A percentile compares a stretch with the other conserved stretches of the same genome.
These are phyloP conservation scores for Ceratina australensis DNA, from an alignment of 1,140 invertebrate genomes.

Conservation along the genomic window DNA sequence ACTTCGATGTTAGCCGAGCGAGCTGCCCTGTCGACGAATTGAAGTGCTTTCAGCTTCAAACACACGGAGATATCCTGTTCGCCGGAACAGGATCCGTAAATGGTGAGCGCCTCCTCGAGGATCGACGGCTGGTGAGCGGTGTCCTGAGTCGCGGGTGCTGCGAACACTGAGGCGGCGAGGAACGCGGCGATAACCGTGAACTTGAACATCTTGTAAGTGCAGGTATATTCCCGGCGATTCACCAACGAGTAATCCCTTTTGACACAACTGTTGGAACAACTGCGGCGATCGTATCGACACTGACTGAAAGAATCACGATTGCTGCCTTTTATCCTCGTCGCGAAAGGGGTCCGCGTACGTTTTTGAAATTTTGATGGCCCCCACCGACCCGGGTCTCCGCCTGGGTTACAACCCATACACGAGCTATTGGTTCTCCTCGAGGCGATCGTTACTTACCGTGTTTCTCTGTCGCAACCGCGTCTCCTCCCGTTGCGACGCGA, in stretches of 20 bases:
- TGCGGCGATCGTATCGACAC: slow-evolving; percentile 78
- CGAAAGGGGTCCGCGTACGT: slow-evolving; percentile 80
- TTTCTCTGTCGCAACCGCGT: slow-evolving; percentile 40
- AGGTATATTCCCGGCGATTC: background rate
- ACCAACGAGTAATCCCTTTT: background rate
- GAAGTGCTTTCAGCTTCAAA: slow-evolving; percentile 82
- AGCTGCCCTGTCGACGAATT: slow-evolving; percentile 74
- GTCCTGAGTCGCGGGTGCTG: slow-evolving; percentile 79
- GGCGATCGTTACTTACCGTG: slow-evolving; percentile 49
- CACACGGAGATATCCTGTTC: slow-evolving; percentile 86
- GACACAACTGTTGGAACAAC: slow-evolving; percentile 11
- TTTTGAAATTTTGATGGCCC: slow-evolving; percentile 84
- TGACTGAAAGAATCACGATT: slow-evolving; percentile 79
- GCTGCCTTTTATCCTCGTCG: slow-evolving; percentile 80
- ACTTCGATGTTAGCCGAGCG: slow-evolving; percentile 80
- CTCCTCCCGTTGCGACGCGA: slow-evolving; percentile 46
- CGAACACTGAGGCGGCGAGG: slow-evolving; percentile 75
- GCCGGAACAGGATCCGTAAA: slow-evolving; percentile 82
- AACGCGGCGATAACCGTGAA: slow-evolving; percentile 76
- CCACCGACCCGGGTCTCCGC: slow-evolving; percentile 81
- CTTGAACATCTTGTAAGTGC: slow-evolving; percentile 79
- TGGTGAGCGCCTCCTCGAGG: slow-evolving; percentile 79
- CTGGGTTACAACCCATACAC: slow-evolving; percentile 54
- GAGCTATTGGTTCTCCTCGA: slow-evolving; percentile 71
- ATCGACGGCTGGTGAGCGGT: slow-evolving; percentile 61